Conservation (phyloP, 2,888 invertebrate species). For the Drosophila nigricruria region DNA sequence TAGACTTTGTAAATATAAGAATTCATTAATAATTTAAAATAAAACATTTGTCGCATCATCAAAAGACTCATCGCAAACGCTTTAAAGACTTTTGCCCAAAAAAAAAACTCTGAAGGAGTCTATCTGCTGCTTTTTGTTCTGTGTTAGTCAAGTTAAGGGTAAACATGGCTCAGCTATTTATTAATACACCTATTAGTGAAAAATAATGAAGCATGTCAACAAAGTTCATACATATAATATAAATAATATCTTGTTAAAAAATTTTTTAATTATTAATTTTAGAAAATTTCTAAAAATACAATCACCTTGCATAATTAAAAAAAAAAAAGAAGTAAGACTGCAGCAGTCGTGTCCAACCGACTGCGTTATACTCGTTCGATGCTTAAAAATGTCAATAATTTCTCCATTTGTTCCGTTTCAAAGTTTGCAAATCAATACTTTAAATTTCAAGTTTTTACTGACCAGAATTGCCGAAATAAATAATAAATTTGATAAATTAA, state of each 20-base stretch:
- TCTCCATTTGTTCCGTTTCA: background rate
- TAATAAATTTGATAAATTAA: no score
- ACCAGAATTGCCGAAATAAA: no score
- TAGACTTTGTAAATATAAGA: slow-evolving; percentile 19
- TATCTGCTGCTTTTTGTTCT: slow-evolving; percentile 66
- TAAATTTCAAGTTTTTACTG: no score
- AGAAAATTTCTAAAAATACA: background rate
- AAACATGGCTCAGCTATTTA: slow-evolving; percentile 59
- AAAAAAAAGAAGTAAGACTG: background rate
- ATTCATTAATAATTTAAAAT: slow-evolving; percentile 38
- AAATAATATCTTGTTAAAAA: slow-evolving; percentile 19
- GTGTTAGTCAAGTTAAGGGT: slow-evolving; percentile 70
- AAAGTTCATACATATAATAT: slow-evolving; percentile 17
- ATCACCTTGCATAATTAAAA: background rate
- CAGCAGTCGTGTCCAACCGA: background rate
- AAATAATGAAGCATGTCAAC: slow-evolving; percentile 54
- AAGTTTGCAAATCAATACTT: background rate
- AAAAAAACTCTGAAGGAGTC: slow-evolving; percentile 45
- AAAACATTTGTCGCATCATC: slow-evolving; percentile 57
- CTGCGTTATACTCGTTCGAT: background rate
- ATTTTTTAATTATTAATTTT: slow-evolving; percentile 4
- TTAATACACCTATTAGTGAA: slow-evolving; percentile 43
- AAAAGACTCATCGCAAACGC: slow-evolving; percentile 62
- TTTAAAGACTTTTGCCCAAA: slow-evolving; percentile 42
- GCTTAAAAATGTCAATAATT: background rate